Conservation (phyloP, 2,113 vertebrate species). For the Zosterops borbonicus region DNA sequence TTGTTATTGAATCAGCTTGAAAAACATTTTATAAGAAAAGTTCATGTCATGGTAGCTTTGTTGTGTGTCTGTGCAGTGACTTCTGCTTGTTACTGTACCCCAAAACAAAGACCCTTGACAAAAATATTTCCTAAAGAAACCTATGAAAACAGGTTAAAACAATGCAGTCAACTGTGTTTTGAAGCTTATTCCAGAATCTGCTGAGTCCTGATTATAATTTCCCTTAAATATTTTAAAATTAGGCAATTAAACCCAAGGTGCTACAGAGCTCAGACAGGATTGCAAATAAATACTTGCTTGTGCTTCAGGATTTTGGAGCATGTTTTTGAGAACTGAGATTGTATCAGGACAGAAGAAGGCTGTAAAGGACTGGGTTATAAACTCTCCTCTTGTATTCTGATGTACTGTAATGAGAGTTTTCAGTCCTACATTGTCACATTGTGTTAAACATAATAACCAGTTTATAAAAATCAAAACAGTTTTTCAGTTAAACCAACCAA, state of each 20-base stretch:
- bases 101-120: neutral
- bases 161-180: neutral
- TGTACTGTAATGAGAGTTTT: neutral
- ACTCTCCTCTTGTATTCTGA: neutral
- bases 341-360: neutral
- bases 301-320: neutral
- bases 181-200: neutral
- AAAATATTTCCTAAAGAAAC: neutral
- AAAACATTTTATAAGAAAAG: neutral
- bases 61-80: neutral
- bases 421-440: neutral
- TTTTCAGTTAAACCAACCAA: neutral
- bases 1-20: neutral
- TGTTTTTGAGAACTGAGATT: neutral
- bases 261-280: neutral
- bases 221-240: neutral
- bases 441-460: neutral
- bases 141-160: neutral
- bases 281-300: neutral
- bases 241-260: neutral
- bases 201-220: neutral
- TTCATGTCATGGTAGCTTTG: neutral
- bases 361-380: neutral
- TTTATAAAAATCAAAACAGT: slow-evolving; percentile 4
- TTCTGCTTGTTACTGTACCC: neutral